Conservation (phyloP, 2,113 vertebrate genomes). For the Spea multiplicata region DNA sequence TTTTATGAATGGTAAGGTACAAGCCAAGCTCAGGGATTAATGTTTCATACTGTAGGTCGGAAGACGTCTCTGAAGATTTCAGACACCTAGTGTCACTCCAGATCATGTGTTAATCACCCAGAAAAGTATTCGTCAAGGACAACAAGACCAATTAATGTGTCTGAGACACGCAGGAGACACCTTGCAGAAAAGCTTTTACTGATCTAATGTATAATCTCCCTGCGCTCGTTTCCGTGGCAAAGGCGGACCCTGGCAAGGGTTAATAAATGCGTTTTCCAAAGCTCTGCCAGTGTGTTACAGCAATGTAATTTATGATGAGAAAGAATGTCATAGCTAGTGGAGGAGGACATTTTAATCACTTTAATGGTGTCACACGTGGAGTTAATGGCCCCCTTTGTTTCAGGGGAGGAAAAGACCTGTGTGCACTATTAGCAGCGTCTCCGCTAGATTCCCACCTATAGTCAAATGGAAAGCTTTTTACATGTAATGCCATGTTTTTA, state of each 20-base stretch:
- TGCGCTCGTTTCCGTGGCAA: slow-evolving; percentile 24
- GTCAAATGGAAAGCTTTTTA: background rate
- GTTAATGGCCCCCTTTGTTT: slow-evolving; percentile 56
- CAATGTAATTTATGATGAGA: slow-evolving; percentile 59
- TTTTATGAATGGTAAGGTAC: too few species aligned
- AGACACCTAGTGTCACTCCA: background rate
- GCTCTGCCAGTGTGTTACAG: slow-evolving; percentile 52
- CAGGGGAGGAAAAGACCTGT: slow-evolving; percentile 38
- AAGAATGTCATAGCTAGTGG: slow-evolving; percentile 60
- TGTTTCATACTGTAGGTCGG: too few species aligned
- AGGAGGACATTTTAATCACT: slow-evolving; percentile 63
- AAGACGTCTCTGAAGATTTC: background rate
- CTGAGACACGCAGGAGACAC: slow-evolving; percentile 16
- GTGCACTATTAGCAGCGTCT: slow-evolving; percentile 46
- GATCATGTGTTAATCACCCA: slow-evolving; percentile 24
- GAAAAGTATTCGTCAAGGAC: slow-evolving; percentile 19
- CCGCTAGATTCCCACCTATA: background rate
- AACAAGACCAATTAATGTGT: slow-evolving; percentile 31
- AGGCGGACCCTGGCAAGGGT: slow-evolving; percentile 50
- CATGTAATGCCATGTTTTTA: background rate
- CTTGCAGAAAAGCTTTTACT: slow-evolving; percentile 41
- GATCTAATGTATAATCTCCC: slow-evolving; percentile 25
- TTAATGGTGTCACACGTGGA: slow-evolving; percentile 58
- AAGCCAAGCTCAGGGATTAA: too few species aligned
- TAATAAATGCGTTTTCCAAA: slow-evolving; percentile 54